Evolutionary conservation across 2,797 vertebrate genomes (phyloP).

Genomic region (Acanthopagrus latus): DNA sequence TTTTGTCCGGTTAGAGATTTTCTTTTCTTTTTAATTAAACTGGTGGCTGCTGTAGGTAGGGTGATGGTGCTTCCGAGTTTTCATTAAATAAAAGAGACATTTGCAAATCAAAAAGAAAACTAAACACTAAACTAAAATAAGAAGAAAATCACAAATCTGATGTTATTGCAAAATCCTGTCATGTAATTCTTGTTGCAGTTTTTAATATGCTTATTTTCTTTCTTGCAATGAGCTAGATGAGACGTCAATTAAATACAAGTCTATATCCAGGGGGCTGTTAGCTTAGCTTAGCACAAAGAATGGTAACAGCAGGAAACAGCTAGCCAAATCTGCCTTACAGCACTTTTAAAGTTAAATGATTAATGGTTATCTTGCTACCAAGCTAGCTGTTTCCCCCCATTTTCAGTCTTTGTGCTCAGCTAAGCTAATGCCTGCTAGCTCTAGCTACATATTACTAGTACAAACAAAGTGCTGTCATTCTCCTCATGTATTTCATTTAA

Average conservation of each 20-base stretch:
- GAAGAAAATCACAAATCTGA: not conserved
- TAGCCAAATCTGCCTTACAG: not conserved
- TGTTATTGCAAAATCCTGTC: not conserved
- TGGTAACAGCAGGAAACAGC: not conserved
- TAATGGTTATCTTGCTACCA: not conserved
- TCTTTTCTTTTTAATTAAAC: fast-evolving
- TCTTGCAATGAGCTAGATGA: not conserved
- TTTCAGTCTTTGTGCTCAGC: not conserved
- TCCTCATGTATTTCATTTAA: no score
- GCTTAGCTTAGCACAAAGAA: slow-evolving; percentile 23
- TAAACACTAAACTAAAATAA: not conserved
- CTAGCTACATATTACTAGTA: not conserved
- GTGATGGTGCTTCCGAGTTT: not conserved
- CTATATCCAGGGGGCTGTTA: not conserved
- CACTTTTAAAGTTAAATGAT: not conserved
- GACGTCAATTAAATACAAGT: not conserved
- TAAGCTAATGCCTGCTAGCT: not conserved
- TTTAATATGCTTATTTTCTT: slow-evolving; percentile 1
- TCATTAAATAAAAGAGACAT: not conserved
- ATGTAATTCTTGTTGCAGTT: not conserved
- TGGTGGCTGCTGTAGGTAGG: not conserved
- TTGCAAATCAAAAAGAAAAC: not conserved
- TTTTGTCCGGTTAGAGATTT: not conserved
- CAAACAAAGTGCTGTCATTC: no score
- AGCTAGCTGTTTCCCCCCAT: not conserved